Percentiles rank a stretch among this genome's conserved stretches.
phyloP scores from a whole-genome alignment of 2,888 invertebrate species.

The Callosobruchus maculatus region DNA sequence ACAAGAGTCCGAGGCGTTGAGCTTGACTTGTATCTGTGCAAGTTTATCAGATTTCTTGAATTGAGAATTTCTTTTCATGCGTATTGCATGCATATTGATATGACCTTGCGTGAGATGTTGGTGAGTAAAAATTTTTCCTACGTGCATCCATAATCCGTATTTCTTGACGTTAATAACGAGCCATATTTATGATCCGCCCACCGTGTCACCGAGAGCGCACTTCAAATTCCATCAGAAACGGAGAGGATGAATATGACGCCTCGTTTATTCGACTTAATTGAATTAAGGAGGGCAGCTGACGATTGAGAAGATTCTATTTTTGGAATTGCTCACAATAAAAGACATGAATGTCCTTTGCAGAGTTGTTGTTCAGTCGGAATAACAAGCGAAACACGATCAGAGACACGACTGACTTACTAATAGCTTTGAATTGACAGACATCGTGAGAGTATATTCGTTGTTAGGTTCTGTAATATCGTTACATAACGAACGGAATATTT shows the following conservation, averaged over 20 bases:
- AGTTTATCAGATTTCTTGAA: no score
- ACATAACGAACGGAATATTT: no score
- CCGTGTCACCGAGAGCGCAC: not conserved
- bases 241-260: not conserved
- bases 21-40: no score
- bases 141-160: not conserved
- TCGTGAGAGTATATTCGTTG: no score
- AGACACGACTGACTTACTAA: not conserved
- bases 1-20: no score
- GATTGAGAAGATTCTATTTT: not conserved
- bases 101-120: not conserved
- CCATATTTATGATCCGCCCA: not conserved
- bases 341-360: not conserved
- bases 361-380: not conserved
- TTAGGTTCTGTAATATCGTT: no score
- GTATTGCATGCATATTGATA: no score
- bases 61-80: no score
- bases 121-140: not conserved
- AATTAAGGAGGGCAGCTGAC: not conserved
- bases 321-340: not conserved
- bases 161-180: not conserved
- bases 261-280: not conserved
- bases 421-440: no score
- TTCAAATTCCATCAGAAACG: not conserved
- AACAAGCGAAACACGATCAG: not conserved